Evolutionary conservation across 2,113 vertebrate genomes (phyloP).

Genomic region (Nerophis ophidion): DNA sequence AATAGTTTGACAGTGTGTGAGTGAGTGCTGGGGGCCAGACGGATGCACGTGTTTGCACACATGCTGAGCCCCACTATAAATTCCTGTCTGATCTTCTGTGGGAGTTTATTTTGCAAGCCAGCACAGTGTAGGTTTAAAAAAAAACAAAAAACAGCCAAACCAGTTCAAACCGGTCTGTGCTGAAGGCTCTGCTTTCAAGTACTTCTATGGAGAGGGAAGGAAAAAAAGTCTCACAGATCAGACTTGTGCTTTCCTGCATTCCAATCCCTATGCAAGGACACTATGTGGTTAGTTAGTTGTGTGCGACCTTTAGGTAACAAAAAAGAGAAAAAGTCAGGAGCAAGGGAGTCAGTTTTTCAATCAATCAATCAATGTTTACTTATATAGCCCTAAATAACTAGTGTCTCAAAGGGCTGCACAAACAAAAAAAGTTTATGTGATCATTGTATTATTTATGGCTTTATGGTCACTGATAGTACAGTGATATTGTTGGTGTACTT

Average conservation of each 20-base stretch:
- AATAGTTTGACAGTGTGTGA: background rate
- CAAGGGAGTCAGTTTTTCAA: background rate
- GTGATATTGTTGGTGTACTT: background rate
- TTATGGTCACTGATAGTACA: background rate
- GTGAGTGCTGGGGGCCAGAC: background rate
- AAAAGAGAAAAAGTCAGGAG: background rate
- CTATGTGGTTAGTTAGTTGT: background rate
- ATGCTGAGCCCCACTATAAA: slow-evolving; percentile 27
- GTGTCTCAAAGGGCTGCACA: too few species aligned
- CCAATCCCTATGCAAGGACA: too few species aligned
- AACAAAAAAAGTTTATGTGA: too few species aligned
- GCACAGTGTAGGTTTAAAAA: slow-evolving; percentile 22
- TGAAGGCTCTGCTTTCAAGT: slow-evolving; percentile 43
- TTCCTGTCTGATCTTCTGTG: slow-evolving; percentile 47
- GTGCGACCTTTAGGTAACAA: slow-evolving; percentile 20
- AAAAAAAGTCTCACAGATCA: slow-evolving; percentile 13
- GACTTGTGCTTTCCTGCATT: background rate
- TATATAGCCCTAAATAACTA: too few species aligned
- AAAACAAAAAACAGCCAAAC: slow-evolving; percentile 18
- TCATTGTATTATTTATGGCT: background rate
- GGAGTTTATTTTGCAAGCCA: slow-evolving; percentile 56
- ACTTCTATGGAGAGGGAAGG: slow-evolving; percentile 22
- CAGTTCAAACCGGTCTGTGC: slow-evolving; percentile 47
- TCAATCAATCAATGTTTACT: too few species aligned
- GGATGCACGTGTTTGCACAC: slow-evolving; percentile 1